Conservation (phyloP, 1,140 invertebrate genomes). For the Eubasilissa regina region DNA sequence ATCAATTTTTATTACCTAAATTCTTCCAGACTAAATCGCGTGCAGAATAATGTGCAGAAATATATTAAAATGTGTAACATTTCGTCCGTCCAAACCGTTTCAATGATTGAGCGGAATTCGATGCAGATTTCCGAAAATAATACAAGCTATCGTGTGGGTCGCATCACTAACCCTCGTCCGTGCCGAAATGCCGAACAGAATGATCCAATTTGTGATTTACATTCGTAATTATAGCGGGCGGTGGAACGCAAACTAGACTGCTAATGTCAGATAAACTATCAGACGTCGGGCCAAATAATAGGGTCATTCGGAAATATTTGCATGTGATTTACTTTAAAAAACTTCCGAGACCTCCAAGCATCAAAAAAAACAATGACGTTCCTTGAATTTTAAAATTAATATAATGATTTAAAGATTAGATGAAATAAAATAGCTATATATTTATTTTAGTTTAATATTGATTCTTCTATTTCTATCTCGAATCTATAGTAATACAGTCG, state of each 20-base stretch:
- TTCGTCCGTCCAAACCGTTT: background rate
- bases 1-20: too few species aligned
- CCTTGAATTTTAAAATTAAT: too few species aligned
- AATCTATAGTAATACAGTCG: too few species aligned
- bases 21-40: constrained; percentile 5
- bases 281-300: constrained; percentile 1
- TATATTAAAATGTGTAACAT: background rate
- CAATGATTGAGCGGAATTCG: constrained; percentile 4
- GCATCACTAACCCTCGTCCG: background rate
- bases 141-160: background rate
- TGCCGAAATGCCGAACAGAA: background rate
- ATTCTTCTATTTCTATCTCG: too few species aligned
- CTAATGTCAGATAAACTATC: background rate
- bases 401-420: too few species aligned
- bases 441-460: too few species aligned
- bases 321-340: constrained; percentile 16
- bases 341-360: too few species aligned
- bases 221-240: constrained; percentile 27
- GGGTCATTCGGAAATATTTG: constrained; percentile 12
- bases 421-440: too few species aligned
- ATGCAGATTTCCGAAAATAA: constrained; percentile 6
- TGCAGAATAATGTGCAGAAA: background rate
- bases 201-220: constrained; percentile 23
- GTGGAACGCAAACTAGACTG: background rate
- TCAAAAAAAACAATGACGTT: too few species aligned